These are phyloP conservation scores for Hapalemur alaotrensis DNA, from an alignment of 2,797 vertebrate genomes.

Conservation along the genomic window DNA sequence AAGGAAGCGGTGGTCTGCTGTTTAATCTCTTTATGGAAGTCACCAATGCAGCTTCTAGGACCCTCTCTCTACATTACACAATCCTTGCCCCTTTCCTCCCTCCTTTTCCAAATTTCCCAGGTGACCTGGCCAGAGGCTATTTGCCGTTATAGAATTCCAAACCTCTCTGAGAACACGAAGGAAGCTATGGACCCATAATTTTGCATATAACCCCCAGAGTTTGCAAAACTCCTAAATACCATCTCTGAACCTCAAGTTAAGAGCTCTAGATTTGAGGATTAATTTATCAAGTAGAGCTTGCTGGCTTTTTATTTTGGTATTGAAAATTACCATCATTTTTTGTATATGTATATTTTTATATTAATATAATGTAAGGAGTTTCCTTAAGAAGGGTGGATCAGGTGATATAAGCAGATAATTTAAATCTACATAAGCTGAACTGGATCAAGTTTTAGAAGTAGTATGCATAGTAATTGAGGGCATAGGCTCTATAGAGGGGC, in stretches of 20 bases:
- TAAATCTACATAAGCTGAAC: neutral
- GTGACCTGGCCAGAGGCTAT: neutral
- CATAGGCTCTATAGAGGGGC: neutral
- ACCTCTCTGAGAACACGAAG: neutral
- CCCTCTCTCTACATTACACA: neutral
- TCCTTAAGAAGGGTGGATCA: neutral
- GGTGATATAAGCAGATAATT: neutral
- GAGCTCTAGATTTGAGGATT: neutral
- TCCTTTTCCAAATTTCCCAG: neutral
- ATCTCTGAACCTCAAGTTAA: neutral
- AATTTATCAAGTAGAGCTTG: neutral
- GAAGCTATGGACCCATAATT: neutral
- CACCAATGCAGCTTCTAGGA: neutral
- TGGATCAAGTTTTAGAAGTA: neutral
- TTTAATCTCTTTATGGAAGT: neutral
- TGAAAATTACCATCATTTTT: neutral
- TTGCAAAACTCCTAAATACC: neutral
- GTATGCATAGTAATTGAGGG: neutral
- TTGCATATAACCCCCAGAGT: neutral
- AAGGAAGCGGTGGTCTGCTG: neutral
- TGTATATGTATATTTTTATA: neutral
- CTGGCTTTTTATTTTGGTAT: neutral
- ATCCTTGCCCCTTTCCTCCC: neutral
- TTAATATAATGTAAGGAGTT: neutral
- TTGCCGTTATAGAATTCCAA: neutral